Evolutionary conservation across 2,113 vertebrate genomes (phyloP), one percentile per base, ranked within the genome.

Genomic region (Caretta caretta): DNA sequence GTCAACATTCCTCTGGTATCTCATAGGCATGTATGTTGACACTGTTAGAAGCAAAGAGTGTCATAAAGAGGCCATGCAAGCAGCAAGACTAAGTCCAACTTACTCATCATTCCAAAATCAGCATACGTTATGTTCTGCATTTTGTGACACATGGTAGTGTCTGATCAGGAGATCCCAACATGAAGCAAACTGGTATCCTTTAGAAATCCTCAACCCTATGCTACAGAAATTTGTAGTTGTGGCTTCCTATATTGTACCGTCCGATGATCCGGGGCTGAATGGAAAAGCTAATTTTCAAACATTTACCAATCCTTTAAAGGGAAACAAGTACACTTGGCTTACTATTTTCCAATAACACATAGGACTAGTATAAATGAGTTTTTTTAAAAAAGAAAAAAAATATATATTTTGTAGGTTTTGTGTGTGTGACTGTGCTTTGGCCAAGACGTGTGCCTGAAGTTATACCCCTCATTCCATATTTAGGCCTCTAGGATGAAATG

Each of bases 71-170:
- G 50, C 51, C 53, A 1, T 14, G 38, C 69, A 65, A 87, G n/a
- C 31, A 86, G 19, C 11, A 31, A 54, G 38, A 14, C 88, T 80
- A 96, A 95, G 90, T 88, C 89, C 82, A 78, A 19, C 38, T 93
- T 92, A 92, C 48, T 92, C 57, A 88, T 54, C 75, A 19, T 8
- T 85, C 42, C 19, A 7, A 54, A 50, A 35, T 48, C 6, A 83
- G 27, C 8, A 81, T 90, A 53, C 5, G 42, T 1, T 82, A 72
- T 4, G 35, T 84, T 89, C 5, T 5, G 75, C 80, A 14, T 24
- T 94, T 87, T 81, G 17, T 85, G 27, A 29, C 82, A 2, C 2
- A 51, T 86, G 83, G 53, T 1, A 10, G 20, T 8, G 12, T 65
- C 46, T 78, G 38, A 24, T 87, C 42, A 51, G n/a, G 56, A 90